Base-by-base conservation (phyloP, 1,140 invertebrate genomes). In the Luehdorfia chinensis region DNA sequence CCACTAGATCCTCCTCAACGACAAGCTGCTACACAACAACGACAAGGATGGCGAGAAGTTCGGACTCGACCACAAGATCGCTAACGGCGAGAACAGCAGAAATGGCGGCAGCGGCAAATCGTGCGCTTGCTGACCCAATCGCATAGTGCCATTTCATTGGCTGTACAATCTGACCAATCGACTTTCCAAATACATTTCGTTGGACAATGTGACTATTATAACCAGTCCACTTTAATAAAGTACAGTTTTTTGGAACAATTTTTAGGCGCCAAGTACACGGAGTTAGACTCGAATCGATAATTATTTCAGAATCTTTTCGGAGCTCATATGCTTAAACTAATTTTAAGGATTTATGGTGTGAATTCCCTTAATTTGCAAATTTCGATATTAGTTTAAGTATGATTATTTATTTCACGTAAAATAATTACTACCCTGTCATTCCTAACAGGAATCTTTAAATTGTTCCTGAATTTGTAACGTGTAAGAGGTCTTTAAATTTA, bases 1-100 rank as follows among this genome's bases (percentile, higher is more conserved):
- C n/a, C n/a, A n/a, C 1, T 75, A 93, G 92, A 92, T 93, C 73
- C 88, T 93, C 37, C 88, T 92, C 64, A 93, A 93, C 59, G 91
- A 92, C 69, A 91, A 91, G 75, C 72, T 92, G 37, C 89, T 92
- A 59, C 90, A 89, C 59, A 91, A 88, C 36, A 90, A 87, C 63
- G 91, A 91, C 49, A 85, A 88, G 23, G 91, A 92, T 50, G 88
- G 80, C 12, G 91, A 92, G 6, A 89, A 88, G 69, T 91, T 92
- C 54, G 88, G 89, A 14, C 70, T 92, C 23, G 90, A 90, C 58
- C 89, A 89, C 57, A 87, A 89, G 49, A 84, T 84, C n/a, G 80
- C 72, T 0, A 88, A 88, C 46, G 80, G 84, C 19, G 74, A 85
- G 37, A 85, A 84, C 50, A 75, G 72, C 37, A 87, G 89, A 34